Conservation (phyloP, 2,888 invertebrate genomes). For the Drosophila pseudotalamancana region DNA sequence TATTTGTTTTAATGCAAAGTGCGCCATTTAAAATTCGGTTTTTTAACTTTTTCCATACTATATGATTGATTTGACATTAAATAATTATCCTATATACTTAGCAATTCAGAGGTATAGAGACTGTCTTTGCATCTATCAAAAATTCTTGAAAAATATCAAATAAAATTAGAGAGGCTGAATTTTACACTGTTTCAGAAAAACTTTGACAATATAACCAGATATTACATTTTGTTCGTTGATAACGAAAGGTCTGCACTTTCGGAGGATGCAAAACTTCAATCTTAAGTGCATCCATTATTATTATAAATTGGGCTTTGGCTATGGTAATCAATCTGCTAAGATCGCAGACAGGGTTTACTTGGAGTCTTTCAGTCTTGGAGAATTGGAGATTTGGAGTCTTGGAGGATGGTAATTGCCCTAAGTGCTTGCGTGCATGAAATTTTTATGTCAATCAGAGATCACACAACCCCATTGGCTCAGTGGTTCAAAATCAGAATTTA, state of each 20-base stretch:
- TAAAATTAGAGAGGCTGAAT: too few species aligned
- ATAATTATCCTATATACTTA: too few species aligned
- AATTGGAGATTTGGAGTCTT: too few species aligned
- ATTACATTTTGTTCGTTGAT: neutral
- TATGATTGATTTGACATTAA: too few species aligned
- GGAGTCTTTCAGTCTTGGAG: constrained; percentile 6
- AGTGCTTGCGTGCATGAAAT: constrained; percentile 73
- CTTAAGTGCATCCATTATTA: constrained; percentile 57
- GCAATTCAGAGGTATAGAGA: too few species aligned
- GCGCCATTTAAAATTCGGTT: too few species aligned
- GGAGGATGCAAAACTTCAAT: constrained; percentile 1
- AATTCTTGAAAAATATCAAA: too few species aligned
- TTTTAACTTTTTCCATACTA: too few species aligned
- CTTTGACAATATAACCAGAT: neutral
- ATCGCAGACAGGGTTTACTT: constrained; percentile 56
- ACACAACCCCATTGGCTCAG: constrained; percentile 46
- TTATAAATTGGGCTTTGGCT: constrained; percentile 64
- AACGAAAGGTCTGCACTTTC: constrained; percentile 1
- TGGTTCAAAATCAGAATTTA: constrained; percentile 60
- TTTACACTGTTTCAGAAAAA: neutral
- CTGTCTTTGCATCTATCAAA: too few species aligned
- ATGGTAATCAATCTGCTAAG: constrained; percentile 73
- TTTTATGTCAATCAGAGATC: constrained; percentile 75
- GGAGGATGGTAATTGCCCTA: constrained; percentile 61
- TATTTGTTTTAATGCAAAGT: too few species aligned